phyloP scores from a whole-genome alignment of 2,797 vertebrate species.

The Sphaeramia orbicularis region DNA sequence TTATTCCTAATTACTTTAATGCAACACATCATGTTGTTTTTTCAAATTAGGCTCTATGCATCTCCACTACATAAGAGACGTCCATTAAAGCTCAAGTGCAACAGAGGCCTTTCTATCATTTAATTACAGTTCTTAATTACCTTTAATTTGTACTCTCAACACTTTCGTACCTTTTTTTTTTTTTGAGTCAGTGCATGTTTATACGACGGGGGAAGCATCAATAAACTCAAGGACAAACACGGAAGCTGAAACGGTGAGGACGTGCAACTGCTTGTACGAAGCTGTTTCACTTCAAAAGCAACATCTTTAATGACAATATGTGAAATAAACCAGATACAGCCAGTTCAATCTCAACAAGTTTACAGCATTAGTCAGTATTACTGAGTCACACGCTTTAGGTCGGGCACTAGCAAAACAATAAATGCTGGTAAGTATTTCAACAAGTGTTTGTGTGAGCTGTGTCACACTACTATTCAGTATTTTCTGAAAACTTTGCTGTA shows the following conservation, averaged over 20 bases:
- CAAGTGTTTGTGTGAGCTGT: slow-evolving; percentile 47
- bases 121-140: slow-evolving; percentile 83
- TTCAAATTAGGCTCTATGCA: slow-evolving; percentile 85
- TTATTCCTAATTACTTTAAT: slow-evolving; percentile 93
- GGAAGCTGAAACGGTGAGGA: slow-evolving; percentile 8
- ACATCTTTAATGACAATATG: slow-evolving; percentile 57
- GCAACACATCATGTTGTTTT: slow-evolving; percentile 88
- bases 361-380: slow-evolving; percentile 33
- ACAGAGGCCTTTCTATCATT: slow-evolving; percentile 87
- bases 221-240: slow-evolving; percentile 39
- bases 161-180: slow-evolving; percentile 55
- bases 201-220: slow-evolving; percentile 9
- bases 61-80: slow-evolving; percentile 89
- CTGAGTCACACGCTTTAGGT: slow-evolving; percentile 55
- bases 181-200: slow-evolving; percentile 34
- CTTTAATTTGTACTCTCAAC: slow-evolving; percentile 70
- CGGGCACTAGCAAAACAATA: slow-evolving; percentile 10
- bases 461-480: slow-evolving; percentile 42
- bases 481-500: slow-evolving; percentile 54
- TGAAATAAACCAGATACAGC: slow-evolving; percentile 19
- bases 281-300: slow-evolving; percentile 44
- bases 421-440: slow-evolving; percentile 33
- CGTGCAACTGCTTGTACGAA: slow-evolving; percentile 37
- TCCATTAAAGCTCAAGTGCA: slow-evolving; percentile 90
- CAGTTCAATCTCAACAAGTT: slow-evolving; percentile 22